Base-by-base conservation (phyloP, 2,797 vertebrate genomes). In the Paratrypauchen microcephalus region DNA sequence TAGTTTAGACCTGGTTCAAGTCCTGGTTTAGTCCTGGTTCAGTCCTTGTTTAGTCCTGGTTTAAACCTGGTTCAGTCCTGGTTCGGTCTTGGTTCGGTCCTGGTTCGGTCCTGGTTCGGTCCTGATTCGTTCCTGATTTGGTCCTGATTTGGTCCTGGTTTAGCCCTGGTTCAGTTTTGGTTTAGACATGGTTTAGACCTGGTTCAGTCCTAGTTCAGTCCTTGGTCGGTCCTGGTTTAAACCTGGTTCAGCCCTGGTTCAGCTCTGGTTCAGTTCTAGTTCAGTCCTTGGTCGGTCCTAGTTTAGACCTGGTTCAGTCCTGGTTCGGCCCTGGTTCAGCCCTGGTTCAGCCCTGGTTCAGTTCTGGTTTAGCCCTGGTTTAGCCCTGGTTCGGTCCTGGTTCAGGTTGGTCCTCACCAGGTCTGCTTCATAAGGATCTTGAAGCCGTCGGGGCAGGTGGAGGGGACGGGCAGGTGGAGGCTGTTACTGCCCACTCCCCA, bases 341-440 rank as follows among this genome's bases (percentile, higher is more conserved):
- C 48, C 5, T 1, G 47, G 18, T 50, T 8, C 19, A 50, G 18
- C 3, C 48, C 48, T n/a, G 18, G 0, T 19, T 2, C 5, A 50
- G 18, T n/a, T 19, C 18, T 8, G 18, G 0, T n/a, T n/a, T 2
- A 8, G 48, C 0, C 48, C 48, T n/a, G 48, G 19, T 50, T 50
- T 19, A n/a, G 18, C 9, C 48, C 47, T 2, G 48, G 1, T n/a
- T 50, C 2, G 8, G 48, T 6, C 18, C 50, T 11, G 50, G 8
- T 52, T 52, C 50, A 9, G 50, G 7, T n/a, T 2, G 3, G 58
- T 19, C 36, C 92, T 93, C 92, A 99, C 98, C 98, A 99, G 24
- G 96, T 96, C 86, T 99, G 98, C 86, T 97, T 99, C 97, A 99
- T 98, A 76, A 99, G 97, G 90, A 99, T 97, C 92, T 99, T 99